Evolutionary conservation across 2,888 invertebrate genomes (phyloP), one percentile per base, ranked within the genome.

Genomic region (Xanthorhoe designata): DNA sequence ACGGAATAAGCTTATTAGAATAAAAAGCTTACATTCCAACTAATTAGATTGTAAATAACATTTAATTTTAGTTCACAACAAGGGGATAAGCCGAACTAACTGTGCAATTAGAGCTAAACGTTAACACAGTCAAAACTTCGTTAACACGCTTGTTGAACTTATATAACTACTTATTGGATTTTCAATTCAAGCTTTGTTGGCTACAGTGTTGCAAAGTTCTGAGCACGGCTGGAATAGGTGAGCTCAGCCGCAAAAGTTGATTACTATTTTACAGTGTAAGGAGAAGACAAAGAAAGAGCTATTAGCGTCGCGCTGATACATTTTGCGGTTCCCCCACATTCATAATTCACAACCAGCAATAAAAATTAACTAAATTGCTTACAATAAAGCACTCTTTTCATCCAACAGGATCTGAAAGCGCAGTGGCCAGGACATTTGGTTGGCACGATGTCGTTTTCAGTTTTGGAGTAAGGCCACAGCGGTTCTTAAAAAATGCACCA

Each of bases 81-180:
- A 47, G 6, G 10, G 17, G 29, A 57, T 57, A 57, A 47, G 49
- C 32, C 19, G 8, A 45, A 45, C 24, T 18, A 38, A 54, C 18
- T 18, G 5, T 45, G 58, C 29, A 53, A 54, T 42, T 42, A 60
- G 38, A 51, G 32, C 42, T 60, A 49, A 64, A 55, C 55, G 18
- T 13, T 54, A 51, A 50, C 54, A 63, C 50, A 60, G 53, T 24
- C 54, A 57, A 59, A 51, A 64, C 64, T 60, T 17, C 15, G 47
- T 45, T 60, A 60, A 50, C 55, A 54, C 50, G 45, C 55, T 47
- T 59, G 55, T 58, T 59, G 32, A 38, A 64, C 58, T 60, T 60
- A 49, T 47, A 29, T 24, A 24, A 24, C 24, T 57, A 24, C 18
- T 24, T 47, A 54, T 64, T 59, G 58, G 54, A 55, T 59, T 64